Percentiles rank a stretch among this genome's conserved stretches.
phyloP scores from a whole-genome alignment of 64 coral and sea anemone genomes.

The Trachythela sp. region DNA sequence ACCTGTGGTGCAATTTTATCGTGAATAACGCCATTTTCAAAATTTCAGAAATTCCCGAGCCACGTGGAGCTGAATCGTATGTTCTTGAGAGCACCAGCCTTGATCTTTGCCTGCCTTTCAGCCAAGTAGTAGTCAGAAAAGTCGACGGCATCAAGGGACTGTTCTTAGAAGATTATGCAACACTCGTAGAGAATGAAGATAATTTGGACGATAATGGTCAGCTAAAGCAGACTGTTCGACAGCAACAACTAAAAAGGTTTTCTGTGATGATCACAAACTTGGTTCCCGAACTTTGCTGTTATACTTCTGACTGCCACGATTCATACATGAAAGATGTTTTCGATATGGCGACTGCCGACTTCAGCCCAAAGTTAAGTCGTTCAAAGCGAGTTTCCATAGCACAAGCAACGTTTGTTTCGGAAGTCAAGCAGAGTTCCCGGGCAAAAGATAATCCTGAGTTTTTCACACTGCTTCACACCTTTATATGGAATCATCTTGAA shows the following conservation, averaged over 20 bases:
- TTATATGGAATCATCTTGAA: neutral
- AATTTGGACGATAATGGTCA: neutral
- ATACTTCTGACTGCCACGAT: neutral
- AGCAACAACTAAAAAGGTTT: neutral
- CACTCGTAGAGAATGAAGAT: neutral
- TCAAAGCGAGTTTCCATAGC: conserved; percentile 10
- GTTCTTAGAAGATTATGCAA: conserved; percentile 54
- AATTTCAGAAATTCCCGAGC: conserved; percentile 44
- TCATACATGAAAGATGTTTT: neutral
- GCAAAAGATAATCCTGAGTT: neutral
- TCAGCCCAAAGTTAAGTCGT: neutral
- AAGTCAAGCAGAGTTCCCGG: neutral
- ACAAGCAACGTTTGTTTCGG: neutral
- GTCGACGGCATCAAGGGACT: conserved; percentile 56
- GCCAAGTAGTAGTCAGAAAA: conserved; percentile 48
- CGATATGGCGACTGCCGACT: neutral
- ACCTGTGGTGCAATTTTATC: neutral
- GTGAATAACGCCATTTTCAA: neutral
- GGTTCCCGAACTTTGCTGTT: neutral
- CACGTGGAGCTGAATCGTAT: conserved; percentile 55
- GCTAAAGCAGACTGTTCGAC: neutral
- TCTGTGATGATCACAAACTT: neutral
- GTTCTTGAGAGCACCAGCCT: conserved; percentile 27
- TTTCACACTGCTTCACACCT: neutral
- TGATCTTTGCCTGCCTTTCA: conserved; percentile 57